Base-by-base conservation (phyloP, 2,888 invertebrate genomes). In the Dendrolimus pini region DNA sequence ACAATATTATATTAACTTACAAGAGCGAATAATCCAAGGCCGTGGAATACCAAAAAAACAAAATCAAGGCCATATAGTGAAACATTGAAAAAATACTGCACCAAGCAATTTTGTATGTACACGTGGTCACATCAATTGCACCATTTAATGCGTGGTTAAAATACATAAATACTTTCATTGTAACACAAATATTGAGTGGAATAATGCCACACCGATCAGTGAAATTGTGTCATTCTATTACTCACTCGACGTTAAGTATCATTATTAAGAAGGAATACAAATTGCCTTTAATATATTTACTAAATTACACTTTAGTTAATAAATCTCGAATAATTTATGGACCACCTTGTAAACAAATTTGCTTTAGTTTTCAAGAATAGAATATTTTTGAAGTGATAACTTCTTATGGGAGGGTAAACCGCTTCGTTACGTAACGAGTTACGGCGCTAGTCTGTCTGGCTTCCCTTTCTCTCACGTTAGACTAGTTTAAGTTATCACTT, bases 131-230 rank as follows among this genome's bases (percentile, higher is more conserved):
- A 56, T 57, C 60, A 67, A 63, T 71, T 71, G 65, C 71, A 71
- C 70, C 69, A 71, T 60, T 65, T 66, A 64, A 56, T 56, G 52
- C 70, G 71, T 70, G 71, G 7, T 55, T 57, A 61, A 60, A 71
- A 71, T 71, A 59, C 62, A 9, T 55, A 70, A 65, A 63, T 53
- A 61, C 61, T 56, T 61, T 57, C 59, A 18, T 13, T 55, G 59
- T 57, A 59, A 42, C 58, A 59, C 52, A 30, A 30, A 30, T 30
- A 30, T 30, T 30, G 30, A 6, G 30, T 30, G 30, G 47, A 62
- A 60, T 56, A 59, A 57, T 54, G 55, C 57, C 59, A 57, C 59
- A 57, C 55, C 41, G 9, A 59, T 53, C 18, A 8, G 12, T 47
- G 53, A 41, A 58, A 61, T 68, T 62, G 65, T 68, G 63, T 60